Base-by-base conservation (phyloP, 2,797 vertebrate genomes). In the Antennarius maculatus region DNA sequence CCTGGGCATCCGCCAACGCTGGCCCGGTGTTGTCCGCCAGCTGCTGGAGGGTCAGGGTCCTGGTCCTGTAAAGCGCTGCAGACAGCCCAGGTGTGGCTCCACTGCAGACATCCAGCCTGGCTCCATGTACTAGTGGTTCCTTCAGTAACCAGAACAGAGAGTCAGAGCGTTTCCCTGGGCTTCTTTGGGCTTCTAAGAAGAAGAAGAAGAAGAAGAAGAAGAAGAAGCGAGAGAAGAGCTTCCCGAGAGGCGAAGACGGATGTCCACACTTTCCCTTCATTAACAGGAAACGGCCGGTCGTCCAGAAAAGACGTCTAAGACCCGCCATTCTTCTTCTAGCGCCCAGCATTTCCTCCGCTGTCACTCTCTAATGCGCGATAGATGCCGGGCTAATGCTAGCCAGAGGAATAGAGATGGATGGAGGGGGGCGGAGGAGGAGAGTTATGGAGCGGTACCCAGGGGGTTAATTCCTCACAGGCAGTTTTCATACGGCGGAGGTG, bases 381-480 rank as follows among this genome's bases (percentile, higher is more conserved):
- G 90, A 92, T 87, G 89, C 80, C 71, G 84, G 89, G 84, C 89
- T 89, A 89, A 91, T 89, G 84, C 64, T 63, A 60, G 54, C 29
- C 76, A 67, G 72, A 76, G 66, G 73, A 83, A 84, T 86, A 85
- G 75, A 89, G 87, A 90, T 85, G 77, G 76, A 79, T 66, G 47
- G 76, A 74, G 31, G 66, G 74, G 77, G 74, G 81, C 3, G 7
- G 39, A 41, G 39, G 7, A 41, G 15, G 51, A 89, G 91, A 92
- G 80, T 88, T 92, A 90, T 92, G 84, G 86, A 78, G 84, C 81
- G 54, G 77, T 46, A 87, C 90, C 86, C 85, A 52, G 76, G 90
- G 92, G 92, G 90, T 95, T 93, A 91, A 93, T 92, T 90, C 69
- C 86, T 90, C 77, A 88, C 88, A 54, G 64, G 84, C 90, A 79